Evolutionary conservation across 2,888 invertebrate genomes (phyloP).

Genomic region (Tipula confusa): DNA sequence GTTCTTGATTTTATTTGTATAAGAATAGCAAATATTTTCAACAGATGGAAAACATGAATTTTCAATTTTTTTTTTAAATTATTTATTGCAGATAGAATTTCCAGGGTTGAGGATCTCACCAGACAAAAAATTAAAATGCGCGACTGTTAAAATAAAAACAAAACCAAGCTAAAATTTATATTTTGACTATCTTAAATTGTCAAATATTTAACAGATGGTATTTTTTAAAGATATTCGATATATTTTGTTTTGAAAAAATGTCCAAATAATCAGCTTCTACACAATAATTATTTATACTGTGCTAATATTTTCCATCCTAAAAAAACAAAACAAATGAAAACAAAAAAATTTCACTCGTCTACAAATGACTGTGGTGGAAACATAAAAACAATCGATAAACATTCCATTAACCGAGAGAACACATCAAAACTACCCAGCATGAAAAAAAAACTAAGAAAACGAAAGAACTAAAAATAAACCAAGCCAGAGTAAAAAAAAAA

Average conservation of each 20-base stretch:
- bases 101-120: not conserved
- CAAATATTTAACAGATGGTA: constrained; percentile 15
- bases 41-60: constrained; percentile 25
- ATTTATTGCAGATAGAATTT: constrained; percentile 3
- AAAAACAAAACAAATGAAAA: not conserved
- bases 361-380: not conserved
- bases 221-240: not conserved
- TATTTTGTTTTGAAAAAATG: not conserved
- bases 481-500: not conserved
- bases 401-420: not conserved
- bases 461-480: not conserved
- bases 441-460: not conserved
- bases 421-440: not conserved
- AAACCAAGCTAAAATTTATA: not conserved
- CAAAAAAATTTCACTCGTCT: not conserved
- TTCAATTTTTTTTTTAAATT: not conserved
- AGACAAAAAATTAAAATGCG: not conserved
- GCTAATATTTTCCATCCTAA: not conserved
- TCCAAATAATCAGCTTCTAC: too few relatives aligned
- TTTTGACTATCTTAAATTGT: constrained; percentile 12
- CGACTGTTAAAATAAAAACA: not conserved
- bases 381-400: not conserved
- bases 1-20: not conserved
- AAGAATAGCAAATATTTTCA: constrained; percentile 20
- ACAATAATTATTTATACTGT: too few relatives aligned